Evolutionary conservation across 2,888 invertebrate genomes (phyloP), one percentile per base, ranked within the genome.

Genomic region (Polydrusus cervinus): DNA sequence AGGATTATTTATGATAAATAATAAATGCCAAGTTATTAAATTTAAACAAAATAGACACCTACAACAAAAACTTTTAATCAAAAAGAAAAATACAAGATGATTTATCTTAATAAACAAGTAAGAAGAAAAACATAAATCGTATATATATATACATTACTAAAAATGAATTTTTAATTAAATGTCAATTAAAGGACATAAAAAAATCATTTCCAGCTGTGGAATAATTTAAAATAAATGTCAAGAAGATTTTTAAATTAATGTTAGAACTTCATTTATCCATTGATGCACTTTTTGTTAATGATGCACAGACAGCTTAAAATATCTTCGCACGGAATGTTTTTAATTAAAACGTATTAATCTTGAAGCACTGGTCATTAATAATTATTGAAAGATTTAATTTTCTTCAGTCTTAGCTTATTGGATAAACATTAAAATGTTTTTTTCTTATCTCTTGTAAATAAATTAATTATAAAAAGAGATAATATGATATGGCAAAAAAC

Each of bases 331-430:
- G 14, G 25, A 51, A 51, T 25, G 53, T 9, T 47, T 47, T 47
- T 47, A 47, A 47, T 47, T 47, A 47, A 47, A 47, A 47, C 16
- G 14, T 9, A 47, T 47, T 47, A 47, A 47, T 47, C 47, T 47
- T 16, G 6, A 8, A 43, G 13, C 3, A n/a, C 3, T 43, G n/a
- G 43, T 6, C 43, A 43, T 43, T 43, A 43, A 43, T 43, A 43
- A 43, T 43, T 43, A 43, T n/a, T n/a, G 43, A 43, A 43, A 43
- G n/a, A 43, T n/a, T 43, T 43, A 43, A n/a, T 43, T 43, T 43
- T 43, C 11, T 43, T 43, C 11, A 43, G 2, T 40, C 8, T 40
- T 40, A 11, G 43, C n/a, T 43, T 43, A 13, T 43, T n/a, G n/a
- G 1, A 43, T 43, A 43, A 34, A 8, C 10, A 34, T 6, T 34